phyloP scores from a whole-genome alignment of 2,113 vertebrate species.

The Muntiacus muntjak region DNA sequence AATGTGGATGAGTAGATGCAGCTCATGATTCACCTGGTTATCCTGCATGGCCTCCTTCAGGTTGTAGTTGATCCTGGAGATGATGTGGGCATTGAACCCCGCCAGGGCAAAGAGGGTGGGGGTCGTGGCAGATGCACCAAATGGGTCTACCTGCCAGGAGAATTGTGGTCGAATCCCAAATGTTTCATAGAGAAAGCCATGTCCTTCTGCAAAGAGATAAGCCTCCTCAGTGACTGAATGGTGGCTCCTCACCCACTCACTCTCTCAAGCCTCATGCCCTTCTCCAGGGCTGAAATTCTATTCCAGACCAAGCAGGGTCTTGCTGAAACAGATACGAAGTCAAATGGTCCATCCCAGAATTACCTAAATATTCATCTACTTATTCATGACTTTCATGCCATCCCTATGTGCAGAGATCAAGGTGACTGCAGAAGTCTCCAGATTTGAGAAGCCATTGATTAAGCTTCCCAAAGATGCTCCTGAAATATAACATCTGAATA shows the following conservation, averaged over 20 bases:
- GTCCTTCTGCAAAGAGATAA: slow-evolving; percentile 85
- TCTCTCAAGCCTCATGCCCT: background rate
- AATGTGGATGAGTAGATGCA: accelerated
- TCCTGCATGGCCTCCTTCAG: slow-evolving; percentile 89
- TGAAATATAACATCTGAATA: background rate
- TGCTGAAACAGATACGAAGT: background rate
- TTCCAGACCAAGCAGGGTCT: background rate
- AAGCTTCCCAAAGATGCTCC: background rate
- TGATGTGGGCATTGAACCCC: slow-evolving; percentile 91
- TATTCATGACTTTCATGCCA: background rate
- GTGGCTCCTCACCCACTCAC: background rate
- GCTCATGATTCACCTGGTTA: slow-evolving; percentile 77
- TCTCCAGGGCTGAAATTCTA: background rate
- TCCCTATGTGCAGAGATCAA: background rate
- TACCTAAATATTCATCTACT: background rate
- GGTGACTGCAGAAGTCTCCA: background rate
- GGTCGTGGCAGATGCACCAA: slow-evolving; percentile 90
- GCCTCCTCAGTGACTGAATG: background rate
- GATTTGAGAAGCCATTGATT: background rate
- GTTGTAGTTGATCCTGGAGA: slow-evolving; percentile 91
- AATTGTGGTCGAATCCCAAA: slow-evolving; percentile 89
- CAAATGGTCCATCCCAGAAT: background rate
- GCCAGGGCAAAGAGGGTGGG: slow-evolving; percentile 91
- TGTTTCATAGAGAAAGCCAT: slow-evolving; percentile 92
- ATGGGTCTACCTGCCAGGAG: slow-evolving; percentile 96